Evolutionary conservation across 2,797 vertebrate genomes (phyloP).

Genomic region (Balearica regulorum): DNA sequence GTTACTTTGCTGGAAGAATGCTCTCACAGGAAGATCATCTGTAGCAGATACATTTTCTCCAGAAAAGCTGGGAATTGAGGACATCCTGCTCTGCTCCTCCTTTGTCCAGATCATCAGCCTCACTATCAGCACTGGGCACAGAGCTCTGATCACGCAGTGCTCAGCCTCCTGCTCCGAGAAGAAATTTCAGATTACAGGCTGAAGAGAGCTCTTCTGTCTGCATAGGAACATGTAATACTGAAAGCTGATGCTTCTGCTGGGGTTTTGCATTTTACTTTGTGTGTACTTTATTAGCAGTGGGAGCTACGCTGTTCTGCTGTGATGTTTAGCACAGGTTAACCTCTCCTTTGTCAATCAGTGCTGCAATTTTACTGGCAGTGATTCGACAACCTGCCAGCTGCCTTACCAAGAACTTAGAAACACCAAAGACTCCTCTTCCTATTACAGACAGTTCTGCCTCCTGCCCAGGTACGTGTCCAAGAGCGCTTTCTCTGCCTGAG

Average conservation of each 20-base stretch:
- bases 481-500: no score
- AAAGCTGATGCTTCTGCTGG: background rate
- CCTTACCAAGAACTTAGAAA: background rate
- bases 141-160: background rate
- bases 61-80: background rate
- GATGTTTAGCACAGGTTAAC: background rate
- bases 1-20: background rate
- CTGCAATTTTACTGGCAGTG: background rate
- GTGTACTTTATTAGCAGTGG: accelerated
- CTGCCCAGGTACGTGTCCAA: background rate
- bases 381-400: background rate
- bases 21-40: background rate
- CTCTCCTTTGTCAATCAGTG: background rate
- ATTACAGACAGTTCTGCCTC: background rate
- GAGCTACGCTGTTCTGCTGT: background rate
- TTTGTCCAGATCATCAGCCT: background rate
- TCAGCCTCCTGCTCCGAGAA: background rate
- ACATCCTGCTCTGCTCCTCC: background rate
- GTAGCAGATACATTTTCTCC: background rate
- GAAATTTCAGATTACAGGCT: background rate
- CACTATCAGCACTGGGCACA: background rate
- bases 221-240: background rate
- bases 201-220: background rate
- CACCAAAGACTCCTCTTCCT: background rate
- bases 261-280: background rate